Evolutionary conservation across 1,140 invertebrate species (phyloP).

Genomic region (Zaprionus capensis): DNA sequence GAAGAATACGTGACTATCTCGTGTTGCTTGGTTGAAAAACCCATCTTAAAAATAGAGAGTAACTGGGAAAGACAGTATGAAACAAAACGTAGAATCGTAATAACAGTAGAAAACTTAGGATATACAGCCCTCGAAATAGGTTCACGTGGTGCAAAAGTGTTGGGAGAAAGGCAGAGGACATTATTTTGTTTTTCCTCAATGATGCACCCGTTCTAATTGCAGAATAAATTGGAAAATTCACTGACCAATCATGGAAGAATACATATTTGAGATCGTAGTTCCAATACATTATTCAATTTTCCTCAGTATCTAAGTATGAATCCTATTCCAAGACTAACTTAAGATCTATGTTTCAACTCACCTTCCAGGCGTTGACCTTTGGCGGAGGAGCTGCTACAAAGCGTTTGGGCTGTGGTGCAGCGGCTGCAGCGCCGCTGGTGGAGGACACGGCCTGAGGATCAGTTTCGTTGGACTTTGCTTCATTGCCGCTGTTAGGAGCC

Average conservation of each 20-base stretch:
- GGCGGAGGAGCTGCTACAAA: conserved; percentile 85
- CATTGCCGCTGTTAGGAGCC: conserved; percentile 68
- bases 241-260: no score
- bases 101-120: no score
- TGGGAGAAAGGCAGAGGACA: no score
- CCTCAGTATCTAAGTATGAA: no score
- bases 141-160: no score
- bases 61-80: neutral
- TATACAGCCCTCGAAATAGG: no score
- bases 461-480: conserved; percentile 64
- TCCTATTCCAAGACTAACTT: neutral
- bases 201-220: neutral
- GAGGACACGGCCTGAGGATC: conserved; percentile 41
- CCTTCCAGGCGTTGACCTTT: conserved; percentile 86
- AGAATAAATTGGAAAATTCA: neutral
- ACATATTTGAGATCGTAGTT: no score
- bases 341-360: conserved; percentile 58
- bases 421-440: conserved; percentile 38
- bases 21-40: neutral
- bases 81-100: no score
- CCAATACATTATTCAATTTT: no score
- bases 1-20: no score
- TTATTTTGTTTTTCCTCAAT: no score
- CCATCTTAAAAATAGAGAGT: neutral
- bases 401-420: conserved; percentile 82